Conservation (phyloP, 2,113 vertebrate species). For the Psilopogon haemacephalus region DNA sequence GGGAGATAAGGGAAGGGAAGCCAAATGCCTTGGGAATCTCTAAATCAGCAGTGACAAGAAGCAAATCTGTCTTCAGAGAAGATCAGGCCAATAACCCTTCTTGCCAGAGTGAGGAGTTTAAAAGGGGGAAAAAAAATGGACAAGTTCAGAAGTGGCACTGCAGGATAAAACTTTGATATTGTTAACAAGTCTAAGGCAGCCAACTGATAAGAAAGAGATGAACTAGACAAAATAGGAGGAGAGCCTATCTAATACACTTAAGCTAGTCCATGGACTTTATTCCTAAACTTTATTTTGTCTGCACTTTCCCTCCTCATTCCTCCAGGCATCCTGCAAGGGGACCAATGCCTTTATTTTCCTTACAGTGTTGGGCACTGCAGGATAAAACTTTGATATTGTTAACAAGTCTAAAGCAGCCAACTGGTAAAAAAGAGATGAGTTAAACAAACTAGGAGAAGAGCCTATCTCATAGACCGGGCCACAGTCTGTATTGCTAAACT, state of each 20-base stretch:
- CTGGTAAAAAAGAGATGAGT: not conserved
- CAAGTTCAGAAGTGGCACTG: not conserved
- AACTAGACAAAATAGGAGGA: not conserved
- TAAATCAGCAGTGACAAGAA: slow-evolving; percentile 49
- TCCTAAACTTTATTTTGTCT: not conserved
- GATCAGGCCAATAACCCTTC: not conserved
- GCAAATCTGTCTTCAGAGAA: slow-evolving; percentile 40
- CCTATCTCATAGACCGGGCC: not conserved
- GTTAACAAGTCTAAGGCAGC: not conserved
- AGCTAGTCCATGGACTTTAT: not conserved
- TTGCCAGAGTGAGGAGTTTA: not conserved
- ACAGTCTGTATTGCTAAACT: not conserved
- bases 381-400: not conserved
- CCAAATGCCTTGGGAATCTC: not conserved
- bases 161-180: not conserved
- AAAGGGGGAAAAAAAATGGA: slow-evolving; percentile 17
- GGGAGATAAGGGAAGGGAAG: not conserved
- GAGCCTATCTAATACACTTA: not conserved
- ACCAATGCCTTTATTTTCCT: not conserved
- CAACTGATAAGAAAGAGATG: not conserved
- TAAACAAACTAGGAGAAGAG: not conserved
- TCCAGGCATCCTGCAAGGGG: not conserved
- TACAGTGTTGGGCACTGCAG: not conserved
- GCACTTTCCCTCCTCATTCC: not conserved
- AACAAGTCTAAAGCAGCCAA: not conserved